Evolutionary conservation across 1,140 invertebrate genomes (phyloP).

Genomic region (Psix sp.): DNA sequence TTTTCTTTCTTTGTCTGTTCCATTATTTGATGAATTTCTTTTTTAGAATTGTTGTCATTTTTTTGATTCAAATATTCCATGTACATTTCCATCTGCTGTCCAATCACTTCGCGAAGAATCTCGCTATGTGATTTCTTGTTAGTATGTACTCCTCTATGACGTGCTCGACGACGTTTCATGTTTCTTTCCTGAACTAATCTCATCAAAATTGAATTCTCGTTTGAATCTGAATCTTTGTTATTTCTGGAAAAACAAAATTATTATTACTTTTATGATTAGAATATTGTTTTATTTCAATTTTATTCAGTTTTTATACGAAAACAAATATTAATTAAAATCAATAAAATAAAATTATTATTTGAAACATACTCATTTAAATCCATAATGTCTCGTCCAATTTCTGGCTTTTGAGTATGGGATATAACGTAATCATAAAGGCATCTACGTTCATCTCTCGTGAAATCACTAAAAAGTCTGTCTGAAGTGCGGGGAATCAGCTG

Average conservation of each 20-base stretch:
- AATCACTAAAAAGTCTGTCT: conserved; percentile 76
- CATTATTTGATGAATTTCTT: neutral
- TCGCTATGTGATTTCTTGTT: conserved; percentile 81
- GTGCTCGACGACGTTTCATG: conserved; percentile 80
- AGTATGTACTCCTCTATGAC: conserved; percentile 81
- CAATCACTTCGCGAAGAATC: conserved; percentile 81
- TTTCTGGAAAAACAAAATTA: conserved; percentile 15
- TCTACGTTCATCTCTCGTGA: conserved; percentile 76
- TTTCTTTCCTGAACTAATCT: conserved; percentile 80
- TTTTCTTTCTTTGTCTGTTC: neutral
- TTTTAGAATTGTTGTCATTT: conserved; percentile 2
- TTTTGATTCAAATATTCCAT: conserved; percentile 63
- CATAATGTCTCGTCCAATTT: conserved; percentile 69
- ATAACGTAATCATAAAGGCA: conserved; percentile 77
- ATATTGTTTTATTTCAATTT: conserved; percentile 4
- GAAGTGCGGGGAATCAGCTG: conserved; percentile 77
- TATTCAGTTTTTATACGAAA: neutral
- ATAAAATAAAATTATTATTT: conserved; percentile 3
- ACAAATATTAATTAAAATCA: neutral
- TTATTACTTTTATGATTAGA: conserved; percentile 1
- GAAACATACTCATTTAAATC: conserved; percentile 69
- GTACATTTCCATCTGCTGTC: conserved; percentile 79
- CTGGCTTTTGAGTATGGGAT: conserved; percentile 69
- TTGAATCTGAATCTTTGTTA: conserved; percentile 8
- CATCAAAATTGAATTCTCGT: conserved; percentile 71